Base-by-base conservation (phyloP, 2,113 vertebrate genomes). In the Rhea americana region DNA sequence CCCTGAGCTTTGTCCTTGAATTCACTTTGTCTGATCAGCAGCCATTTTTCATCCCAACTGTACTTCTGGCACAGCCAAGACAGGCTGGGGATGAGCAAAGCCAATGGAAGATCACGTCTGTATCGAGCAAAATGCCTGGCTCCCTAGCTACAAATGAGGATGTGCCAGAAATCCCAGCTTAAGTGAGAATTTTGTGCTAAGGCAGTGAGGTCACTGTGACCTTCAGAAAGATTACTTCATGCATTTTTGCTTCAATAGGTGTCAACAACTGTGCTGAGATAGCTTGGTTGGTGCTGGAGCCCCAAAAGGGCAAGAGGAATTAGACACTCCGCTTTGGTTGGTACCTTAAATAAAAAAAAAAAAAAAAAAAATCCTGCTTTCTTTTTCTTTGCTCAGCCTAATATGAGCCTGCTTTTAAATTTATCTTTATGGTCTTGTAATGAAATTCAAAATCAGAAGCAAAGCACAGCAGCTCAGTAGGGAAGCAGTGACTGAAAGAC, bases 131-230 rank as follows among this genome's bases (percentile, higher is more conserved):
- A 96, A 90, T 84, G 81, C 83, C 53, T 86, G 30, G 83, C 86
- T 93, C 93, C 96, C 93, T 95, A 95, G 95, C 67, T 96, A 95
- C 96, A 93, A 80, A 87, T 71, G 82, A 50, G 86, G 83, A 93
- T 58, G 71, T 93, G 88, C 93, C 95, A 96, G 94, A 79, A 96
- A 87, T 30, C 62, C 28, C 90, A 89, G 90, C 39, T 84, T 79
- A 82, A 81, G 85, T 62, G 94, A 91, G 77, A 95, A 82, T 74
- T 62, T 75, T 95, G 90, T 81, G 68, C 93, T 94, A 73, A 86
- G 26, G 93, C 61, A 68, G 47, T 75, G 84, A 87, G 89, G 90
- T 94, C 92, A 62, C 56, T n/a, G 61, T 75, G 87, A 94, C 93
- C 92, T 95, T 96, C 84, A 91, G 50, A 55, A 85, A 94, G 85